Evolutionary conservation across 2,888 invertebrate species (phyloP), one percentile per base, ranked within the genome.

Genomic region (Sussaba pulchella): DNA sequence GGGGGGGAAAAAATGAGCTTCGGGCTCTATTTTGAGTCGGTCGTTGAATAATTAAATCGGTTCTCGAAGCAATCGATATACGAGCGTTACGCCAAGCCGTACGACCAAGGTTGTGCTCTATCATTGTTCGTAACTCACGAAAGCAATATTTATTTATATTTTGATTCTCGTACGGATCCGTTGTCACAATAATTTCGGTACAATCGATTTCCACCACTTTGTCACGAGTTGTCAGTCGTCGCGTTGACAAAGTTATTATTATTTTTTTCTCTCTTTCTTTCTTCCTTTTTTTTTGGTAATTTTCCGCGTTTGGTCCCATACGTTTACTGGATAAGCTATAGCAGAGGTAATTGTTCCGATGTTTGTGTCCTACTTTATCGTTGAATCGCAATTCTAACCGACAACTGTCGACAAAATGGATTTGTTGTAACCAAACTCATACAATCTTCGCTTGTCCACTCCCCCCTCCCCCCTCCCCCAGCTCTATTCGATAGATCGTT

Each of bases 41-140:
- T 85, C 83, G 83, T 86, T 90, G 85, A 89, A 90, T 90, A 88
- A 89, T 88, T 88, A 85, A n/a, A 90, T 87, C 82, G 82, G 77
- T 77, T 85, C 81, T 86, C 84, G 82, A 84, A 86, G 83, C 83
- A 89, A 88, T 90, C 89, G 86, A 89, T 89, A 87, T 80, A 85
- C 74, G 50, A 61, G 78, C 78, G 52, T 61, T n/a, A 74, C 31
- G 72, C 41, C 43, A 78, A 78, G 64, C 63, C 41, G 54, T 31
- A 43, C 26, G 72, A 73, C 63, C 76, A 82, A 79, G 73, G 81
- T 81, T 57, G 47, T 69, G 74, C 70, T 59, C 52, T 54, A 63
- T 57, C 76, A 39, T 81, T 73, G 54, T 73, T 31, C 31, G 4
- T 31, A 31, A 59, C 64, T 64, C 76, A 39, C 63, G 64, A 36